Percentiles rank a stretch among this genome's conserved stretches.
Conservation (phyloP, 2,888 invertebrate species). For the Fragum whitleyi region DNA sequence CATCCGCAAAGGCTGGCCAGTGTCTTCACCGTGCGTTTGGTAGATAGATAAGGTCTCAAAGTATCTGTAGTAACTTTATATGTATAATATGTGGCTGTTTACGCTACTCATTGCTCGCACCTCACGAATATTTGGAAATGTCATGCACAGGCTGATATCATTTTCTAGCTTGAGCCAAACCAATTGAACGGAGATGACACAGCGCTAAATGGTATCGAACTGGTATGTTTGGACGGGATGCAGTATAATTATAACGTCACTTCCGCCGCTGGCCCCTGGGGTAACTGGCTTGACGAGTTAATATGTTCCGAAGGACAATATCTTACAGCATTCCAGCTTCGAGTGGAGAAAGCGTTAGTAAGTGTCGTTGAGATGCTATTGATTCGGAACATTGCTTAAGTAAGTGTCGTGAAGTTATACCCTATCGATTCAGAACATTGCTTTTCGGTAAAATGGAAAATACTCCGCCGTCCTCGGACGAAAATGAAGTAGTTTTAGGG, state of each 20-base stretch:
- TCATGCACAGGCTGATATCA: too few relatives aligned
- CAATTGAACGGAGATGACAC: constrained; percentile 17
- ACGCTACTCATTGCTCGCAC: too few relatives aligned
- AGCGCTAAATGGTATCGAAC: constrained; percentile 1
- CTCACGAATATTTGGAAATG: too few relatives aligned
- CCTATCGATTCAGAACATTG: too few relatives aligned
- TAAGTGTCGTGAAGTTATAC: too few relatives aligned
- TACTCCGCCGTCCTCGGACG: too few relatives aligned
- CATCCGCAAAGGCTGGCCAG: too few relatives aligned
- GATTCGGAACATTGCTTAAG: neutral
- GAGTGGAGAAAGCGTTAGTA: neutral
- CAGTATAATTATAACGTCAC: neutral
- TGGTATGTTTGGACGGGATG: neutral
- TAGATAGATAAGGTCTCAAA: too few relatives aligned
- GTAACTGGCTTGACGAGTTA: neutral
- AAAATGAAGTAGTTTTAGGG: too few relatives aligned
- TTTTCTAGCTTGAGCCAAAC: neutral
- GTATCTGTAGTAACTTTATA: too few relatives aligned
- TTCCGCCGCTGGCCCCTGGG: constrained; percentile 1
- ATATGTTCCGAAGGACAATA: neutral
- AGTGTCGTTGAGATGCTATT: neutral
- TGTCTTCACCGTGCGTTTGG: too few relatives aligned
- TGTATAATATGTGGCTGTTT: too few relatives aligned
- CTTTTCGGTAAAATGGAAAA: neutral
- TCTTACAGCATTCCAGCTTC: neutral